Evolutionary conservation across 1,140 invertebrate genomes (phyloP).

Genomic region (Anadara kagoshimensis): DNA sequence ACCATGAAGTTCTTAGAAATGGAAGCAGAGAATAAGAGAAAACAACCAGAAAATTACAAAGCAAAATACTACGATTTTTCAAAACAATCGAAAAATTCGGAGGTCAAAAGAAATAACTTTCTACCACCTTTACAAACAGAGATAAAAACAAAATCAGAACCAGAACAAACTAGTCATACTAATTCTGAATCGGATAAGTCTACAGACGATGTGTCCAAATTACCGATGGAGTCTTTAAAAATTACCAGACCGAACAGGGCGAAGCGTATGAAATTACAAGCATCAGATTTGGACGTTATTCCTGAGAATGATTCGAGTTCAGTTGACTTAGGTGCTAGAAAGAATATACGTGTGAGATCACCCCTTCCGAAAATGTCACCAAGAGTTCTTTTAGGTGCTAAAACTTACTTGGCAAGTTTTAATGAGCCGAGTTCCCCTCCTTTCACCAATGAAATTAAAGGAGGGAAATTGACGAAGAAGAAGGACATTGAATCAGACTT

Average conservation of each 20-base stretch:
- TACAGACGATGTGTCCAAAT: neutral
- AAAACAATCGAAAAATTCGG: slow-evolving; percentile 1
- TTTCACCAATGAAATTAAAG: slow-evolving; percentile 14
- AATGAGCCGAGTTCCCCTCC: slow-evolving; percentile 10
- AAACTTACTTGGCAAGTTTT: slow-evolving; percentile 13
- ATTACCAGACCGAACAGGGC: slow-evolving; percentile 39
- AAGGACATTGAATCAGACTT: slow-evolving; percentile 10
- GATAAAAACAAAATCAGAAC: neutral
- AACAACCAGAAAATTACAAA: slow-evolving; percentile 2
- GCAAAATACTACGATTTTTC: slow-evolving; percentile 4
- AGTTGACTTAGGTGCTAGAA: slow-evolving; percentile 16
- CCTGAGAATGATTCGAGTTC: slow-evolving; percentile 40
- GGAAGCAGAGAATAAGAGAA: slow-evolving; percentile 25
- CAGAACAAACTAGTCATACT: slow-evolving; percentile 4
- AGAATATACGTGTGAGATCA: slow-evolving; percentile 17
- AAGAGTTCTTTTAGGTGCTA: slow-evolving; percentile 24
- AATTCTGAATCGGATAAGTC: neutral
- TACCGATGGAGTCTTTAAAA: slow-evolving; percentile 28
- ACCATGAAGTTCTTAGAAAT: slow-evolving; percentile 33
- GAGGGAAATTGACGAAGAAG: slow-evolving; percentile 5
- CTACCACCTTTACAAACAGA: slow-evolving; percentile 15
- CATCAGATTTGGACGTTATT: slow-evolving; percentile 36
- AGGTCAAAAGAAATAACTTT: neutral
- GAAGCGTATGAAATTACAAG: slow-evolving; percentile 44
- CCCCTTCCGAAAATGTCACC: slow-evolving; percentile 37